A percentile compares a stretch with the other conserved stretches of the same genome.
Conservation (phyloP, 2,888 invertebrate species). For the Seladonia tumulorum region DNA sequence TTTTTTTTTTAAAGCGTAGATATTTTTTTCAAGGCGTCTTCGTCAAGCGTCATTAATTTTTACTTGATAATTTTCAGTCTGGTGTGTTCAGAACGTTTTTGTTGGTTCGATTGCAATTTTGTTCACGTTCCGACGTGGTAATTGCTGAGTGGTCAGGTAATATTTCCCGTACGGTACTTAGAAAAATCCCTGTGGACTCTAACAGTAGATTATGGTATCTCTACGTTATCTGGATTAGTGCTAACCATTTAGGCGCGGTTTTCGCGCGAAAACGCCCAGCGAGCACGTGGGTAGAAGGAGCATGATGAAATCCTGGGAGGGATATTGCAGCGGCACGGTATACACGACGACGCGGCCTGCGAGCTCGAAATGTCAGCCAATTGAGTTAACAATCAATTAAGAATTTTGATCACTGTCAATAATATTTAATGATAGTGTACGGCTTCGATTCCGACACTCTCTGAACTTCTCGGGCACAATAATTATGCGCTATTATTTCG, state of each 20-base stretch:
- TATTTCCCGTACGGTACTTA: not conserved
- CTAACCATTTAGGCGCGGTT: constrained; percentile 18
- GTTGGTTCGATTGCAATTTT: not conserved
- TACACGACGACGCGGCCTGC: not conserved
- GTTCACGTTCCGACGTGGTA: not conserved
- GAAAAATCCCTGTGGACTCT: not conserved
- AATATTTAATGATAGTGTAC: not conserved
- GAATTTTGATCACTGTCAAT: not conserved
- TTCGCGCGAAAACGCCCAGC: not conserved
- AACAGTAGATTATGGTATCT: not conserved
- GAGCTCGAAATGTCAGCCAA: constrained; percentile 31
- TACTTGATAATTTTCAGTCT: not conserved
- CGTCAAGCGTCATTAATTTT: not conserved
- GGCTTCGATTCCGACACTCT: not conserved
- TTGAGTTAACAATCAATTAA: constrained; percentile 22
- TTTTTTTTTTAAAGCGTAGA: too few species aligned
- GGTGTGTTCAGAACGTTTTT: not conserved
- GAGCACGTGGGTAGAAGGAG: constrained; percentile 38
- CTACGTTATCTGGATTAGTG: not conserved
- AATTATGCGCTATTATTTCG: not conserved
- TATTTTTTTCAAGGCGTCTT: too few species aligned
- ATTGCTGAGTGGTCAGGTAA: not conserved
- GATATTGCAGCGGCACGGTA: constrained; percentile 45
- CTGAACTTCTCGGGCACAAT: not conserved
- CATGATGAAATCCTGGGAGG: constrained; percentile 64